Evolutionary conservation across 2,888 invertebrate genomes (phyloP).

Genomic region (Tanypteryx hageni): DNA sequence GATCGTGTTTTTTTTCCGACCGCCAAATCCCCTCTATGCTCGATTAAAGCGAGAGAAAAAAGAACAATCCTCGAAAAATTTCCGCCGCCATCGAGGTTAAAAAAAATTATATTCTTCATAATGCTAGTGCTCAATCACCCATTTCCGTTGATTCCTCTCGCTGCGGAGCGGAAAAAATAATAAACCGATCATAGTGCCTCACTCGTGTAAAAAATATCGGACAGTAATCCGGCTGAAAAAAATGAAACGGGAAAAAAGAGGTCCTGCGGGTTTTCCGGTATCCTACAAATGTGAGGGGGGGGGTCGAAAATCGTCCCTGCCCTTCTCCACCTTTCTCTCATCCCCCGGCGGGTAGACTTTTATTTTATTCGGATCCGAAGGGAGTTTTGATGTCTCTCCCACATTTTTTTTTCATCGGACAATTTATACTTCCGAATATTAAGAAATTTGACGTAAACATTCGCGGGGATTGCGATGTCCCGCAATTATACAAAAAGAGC

Average conservation of each 20-base stretch:
- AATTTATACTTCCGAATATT: background rate
- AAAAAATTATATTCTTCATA: background rate
- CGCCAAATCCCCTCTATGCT: background rate
- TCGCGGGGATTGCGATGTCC: no score
- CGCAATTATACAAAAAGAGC: no score
- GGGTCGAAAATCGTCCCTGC: background rate
- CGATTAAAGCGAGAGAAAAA: background rate
- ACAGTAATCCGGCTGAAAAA: background rate
- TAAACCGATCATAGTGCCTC: background rate
- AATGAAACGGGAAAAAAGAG: background rate
- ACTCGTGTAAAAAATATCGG: background rate
- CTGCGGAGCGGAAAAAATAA: background rate
- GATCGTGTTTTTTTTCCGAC: background rate
- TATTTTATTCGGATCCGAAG: background rate
- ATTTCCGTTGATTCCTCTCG: background rate
- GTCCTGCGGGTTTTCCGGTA: background rate
- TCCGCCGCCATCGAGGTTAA: background rate
- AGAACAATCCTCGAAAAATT: background rate
- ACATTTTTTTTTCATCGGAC: background rate
- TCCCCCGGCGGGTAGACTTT: background rate
- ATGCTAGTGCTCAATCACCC: constrained; percentile 9
- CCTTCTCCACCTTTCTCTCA: no score
- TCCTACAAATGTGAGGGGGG: background rate
- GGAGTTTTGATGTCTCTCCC: background rate
- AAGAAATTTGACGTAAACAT: background rate